These are phyloP conservation scores for Petromus typicus DNA, from an alignment of 2,113 vertebrate genomes.

Conservation along the genomic window DNA sequence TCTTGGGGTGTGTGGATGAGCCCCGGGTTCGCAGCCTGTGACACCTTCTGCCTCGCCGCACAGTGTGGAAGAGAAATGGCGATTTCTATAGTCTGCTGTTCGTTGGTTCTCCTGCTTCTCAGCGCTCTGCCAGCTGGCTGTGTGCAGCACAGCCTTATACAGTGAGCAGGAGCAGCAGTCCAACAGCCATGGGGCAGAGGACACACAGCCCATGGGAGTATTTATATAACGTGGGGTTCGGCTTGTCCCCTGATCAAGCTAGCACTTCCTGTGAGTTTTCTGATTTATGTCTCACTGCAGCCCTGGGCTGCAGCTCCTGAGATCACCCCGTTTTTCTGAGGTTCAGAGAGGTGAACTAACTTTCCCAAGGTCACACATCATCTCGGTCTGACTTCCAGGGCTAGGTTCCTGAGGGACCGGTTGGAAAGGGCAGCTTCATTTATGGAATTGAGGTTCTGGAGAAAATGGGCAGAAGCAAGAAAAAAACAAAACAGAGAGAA, in stretches of 20 bases:
- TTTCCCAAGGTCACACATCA: neutral
- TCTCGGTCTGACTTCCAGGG: neutral
- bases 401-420: neutral
- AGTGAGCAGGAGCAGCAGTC: conserved; percentile 2
- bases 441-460: neutral
- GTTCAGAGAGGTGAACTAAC: conserved; percentile 13
- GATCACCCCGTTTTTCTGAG: neutral
- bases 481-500: neutral
- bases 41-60: neutral
- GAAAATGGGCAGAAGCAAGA: neutral
- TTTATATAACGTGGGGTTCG: neutral
- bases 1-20: neutral
- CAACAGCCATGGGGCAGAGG: neutral
- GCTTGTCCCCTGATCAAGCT: neutral
- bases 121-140: neutral
- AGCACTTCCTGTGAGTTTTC: neutral
- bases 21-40: neutral
- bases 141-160: neutral
- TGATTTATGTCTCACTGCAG: neutral
- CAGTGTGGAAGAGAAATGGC: neutral
- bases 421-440: neutral
- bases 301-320: neutral
- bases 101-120: neutral
- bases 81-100: neutral
- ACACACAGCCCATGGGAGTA: neutral